Evolutionary conservation across 2,888 invertebrate species (phyloP).

Genomic region (Phytoseiulus persimilis): DNA sequence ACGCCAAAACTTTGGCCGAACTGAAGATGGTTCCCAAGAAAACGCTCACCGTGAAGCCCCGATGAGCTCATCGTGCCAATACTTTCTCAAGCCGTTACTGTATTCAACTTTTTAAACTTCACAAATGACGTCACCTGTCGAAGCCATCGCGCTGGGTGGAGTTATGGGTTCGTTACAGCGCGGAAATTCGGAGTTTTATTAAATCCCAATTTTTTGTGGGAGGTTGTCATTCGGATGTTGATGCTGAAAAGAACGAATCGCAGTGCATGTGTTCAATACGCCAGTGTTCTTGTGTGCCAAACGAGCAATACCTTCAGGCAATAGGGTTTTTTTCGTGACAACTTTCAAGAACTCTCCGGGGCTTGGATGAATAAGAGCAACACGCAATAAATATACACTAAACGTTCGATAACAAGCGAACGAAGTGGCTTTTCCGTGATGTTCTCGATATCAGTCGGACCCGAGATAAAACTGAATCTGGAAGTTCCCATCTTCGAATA

Average conservation of each 20-base stretch:
- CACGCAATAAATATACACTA: neutral
- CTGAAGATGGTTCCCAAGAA: constrained; percentile 36
- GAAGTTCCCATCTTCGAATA: too few species aligned
- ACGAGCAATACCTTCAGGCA: neutral
- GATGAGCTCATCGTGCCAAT: neutral
- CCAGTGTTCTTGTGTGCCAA: neutral
- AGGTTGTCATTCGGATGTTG: too few species aligned
- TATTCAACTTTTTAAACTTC: too few species aligned
- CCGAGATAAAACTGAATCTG: too few species aligned
- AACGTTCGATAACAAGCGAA: too few species aligned
- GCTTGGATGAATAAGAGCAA: neutral
- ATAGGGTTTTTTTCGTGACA: neutral
- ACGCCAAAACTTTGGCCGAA: neutral
- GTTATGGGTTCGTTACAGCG: too few species aligned
- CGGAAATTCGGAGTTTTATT: too few species aligned
- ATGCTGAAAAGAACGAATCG: neutral
- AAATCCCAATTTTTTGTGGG: too few species aligned
- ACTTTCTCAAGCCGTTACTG: neutral
- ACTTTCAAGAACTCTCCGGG: neutral
- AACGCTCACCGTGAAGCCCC: constrained; percentile 22
- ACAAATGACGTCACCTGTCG: too few species aligned
- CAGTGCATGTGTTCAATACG: neutral
- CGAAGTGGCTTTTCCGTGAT: too few species aligned
- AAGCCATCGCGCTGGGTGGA: too few species aligned
- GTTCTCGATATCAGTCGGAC: too few species aligned